Evolutionary conservation across 2,888 invertebrate genomes (phyloP).

Genomic region (Cataglyphis albicans): DNA sequence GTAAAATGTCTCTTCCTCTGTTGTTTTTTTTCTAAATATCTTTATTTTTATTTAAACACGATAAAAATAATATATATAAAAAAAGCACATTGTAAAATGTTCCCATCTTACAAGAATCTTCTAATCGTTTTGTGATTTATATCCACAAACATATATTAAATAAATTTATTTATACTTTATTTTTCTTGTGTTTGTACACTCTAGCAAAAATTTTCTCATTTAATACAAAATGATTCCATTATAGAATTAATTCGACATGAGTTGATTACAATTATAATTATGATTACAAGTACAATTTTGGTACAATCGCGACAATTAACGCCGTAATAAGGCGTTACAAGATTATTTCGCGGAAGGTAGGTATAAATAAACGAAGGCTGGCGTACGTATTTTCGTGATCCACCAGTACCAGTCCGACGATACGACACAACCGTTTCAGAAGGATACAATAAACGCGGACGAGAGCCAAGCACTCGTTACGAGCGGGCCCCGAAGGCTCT

Average conservation of each 20-base stretch:
- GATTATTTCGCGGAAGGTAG: constrained; percentile 27
- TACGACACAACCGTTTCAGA: constrained; percentile 56
- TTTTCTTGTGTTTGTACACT: not conserved
- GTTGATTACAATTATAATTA: not conserved
- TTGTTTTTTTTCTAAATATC: not conserved
- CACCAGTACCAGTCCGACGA: constrained; percentile 55
- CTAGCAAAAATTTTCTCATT: not conserved
- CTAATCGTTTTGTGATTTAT: not conserved
- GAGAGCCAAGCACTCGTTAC: constrained; percentile 71
- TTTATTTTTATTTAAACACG: not conserved
- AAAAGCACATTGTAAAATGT: not conserved
- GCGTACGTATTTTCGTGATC: constrained; percentile 47
- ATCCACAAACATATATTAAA: not conserved
- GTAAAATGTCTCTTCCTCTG: not conserved
- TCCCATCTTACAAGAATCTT: not conserved
- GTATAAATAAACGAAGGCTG: constrained; percentile 47
- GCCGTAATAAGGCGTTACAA: not conserved
- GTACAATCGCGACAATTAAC: constrained; percentile 6
- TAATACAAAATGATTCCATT: not conserved
- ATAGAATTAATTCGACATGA: not conserved
- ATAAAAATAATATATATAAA: not conserved
- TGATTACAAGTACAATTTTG: constrained; percentile 5
- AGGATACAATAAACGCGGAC: constrained; percentile 66
- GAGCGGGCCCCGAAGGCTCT: constrained; percentile 81
- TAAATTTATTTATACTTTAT: not conserved